phyloP scores from a whole-genome alignment of 1,140 invertebrate genomes.

The Daktulosphaira vitifoliae region DNA sequence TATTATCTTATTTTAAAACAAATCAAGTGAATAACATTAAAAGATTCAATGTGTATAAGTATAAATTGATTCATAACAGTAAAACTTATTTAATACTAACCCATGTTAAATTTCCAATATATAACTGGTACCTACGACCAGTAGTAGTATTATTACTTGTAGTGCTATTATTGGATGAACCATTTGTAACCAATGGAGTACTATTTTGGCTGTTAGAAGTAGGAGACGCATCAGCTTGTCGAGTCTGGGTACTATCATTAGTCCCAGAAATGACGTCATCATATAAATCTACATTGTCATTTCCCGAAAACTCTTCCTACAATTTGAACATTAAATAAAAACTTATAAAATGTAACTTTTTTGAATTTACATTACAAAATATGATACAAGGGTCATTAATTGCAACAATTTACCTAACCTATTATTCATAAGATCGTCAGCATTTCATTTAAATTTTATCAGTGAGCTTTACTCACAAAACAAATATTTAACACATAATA shows the following conservation, averaged over 20 bases:
- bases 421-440: no score
- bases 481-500: no score
- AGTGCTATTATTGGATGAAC: conserved; percentile 13
- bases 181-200: conserved; percentile 27
- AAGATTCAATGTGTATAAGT: no score
- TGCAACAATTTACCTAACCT: no score
- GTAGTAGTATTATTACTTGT: conserved; percentile 10
- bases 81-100: conserved; percentile 46
- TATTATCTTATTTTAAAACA: not conserved
- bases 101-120: conserved; percentile 91
- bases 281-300: conserved; percentile 86
- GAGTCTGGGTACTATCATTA: conserved; percentile 45
- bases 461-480: no score
- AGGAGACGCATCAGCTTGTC: conserved; percentile 42
- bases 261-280: conserved; percentile 80
- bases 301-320: conserved; percentile 69
- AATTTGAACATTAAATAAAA: conserved; percentile 9
- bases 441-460: no score
- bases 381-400: no score
- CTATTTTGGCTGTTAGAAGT: conserved; percentile 22
- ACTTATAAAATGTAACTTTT: no score
- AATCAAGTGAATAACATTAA: not conserved
- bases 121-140: conserved; percentile 65
- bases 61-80: not conserved
- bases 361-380: no score